Percentiles rank a stretch among this genome's conserved stretches.
Evolutionary conservation across 2,888 invertebrate genomes (phyloP).

Genomic region (Scaptomyza flava): DNA sequence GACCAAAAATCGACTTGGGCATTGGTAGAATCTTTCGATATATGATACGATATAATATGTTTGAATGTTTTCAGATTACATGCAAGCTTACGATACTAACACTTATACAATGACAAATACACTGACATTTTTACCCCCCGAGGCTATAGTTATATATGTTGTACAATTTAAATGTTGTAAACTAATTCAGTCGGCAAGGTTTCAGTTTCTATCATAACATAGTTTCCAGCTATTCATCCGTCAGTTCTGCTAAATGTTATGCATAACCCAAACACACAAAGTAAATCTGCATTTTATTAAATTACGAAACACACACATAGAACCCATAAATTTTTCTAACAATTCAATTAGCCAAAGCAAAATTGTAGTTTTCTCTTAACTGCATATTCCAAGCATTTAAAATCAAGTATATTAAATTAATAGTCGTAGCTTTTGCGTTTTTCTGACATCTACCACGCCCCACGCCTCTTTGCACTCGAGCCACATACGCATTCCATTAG

Average conservation of each 20-base stretch:
- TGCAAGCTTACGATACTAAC: too few relatives aligned
- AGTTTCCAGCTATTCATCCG: too few relatives aligned
- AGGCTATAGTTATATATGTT: too few relatives aligned
- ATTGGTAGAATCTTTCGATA: too few relatives aligned
- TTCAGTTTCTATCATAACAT: not conserved
- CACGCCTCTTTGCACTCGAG: not conserved
- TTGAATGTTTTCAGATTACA: too few relatives aligned
- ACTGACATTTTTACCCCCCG: too few relatives aligned
- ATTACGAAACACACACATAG: not conserved
- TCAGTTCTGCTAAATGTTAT: not conserved
- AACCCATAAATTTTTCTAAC: not conserved
- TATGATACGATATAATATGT: too few relatives aligned
- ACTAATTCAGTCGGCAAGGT: not conserved
- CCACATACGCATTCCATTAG: conserved; percentile 31
- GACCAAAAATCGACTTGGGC: too few relatives aligned
- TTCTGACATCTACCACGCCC: conserved; percentile 38
- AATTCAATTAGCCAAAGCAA: not conserved
- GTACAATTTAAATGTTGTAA: not conserved
- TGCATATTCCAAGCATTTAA: conserved; percentile 10
- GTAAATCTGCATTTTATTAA: not conserved
- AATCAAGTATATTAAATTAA: conserved; percentile 30
- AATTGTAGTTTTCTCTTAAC: not conserved
- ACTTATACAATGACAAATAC: too few relatives aligned
- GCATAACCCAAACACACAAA: not conserved
- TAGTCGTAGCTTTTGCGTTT: conserved; percentile 20